These are phyloP conservation scores for Acipenser oxyrinchus DNA, from an alignment of 2,797 vertebrate species.

Conservation along the genomic window DNA sequence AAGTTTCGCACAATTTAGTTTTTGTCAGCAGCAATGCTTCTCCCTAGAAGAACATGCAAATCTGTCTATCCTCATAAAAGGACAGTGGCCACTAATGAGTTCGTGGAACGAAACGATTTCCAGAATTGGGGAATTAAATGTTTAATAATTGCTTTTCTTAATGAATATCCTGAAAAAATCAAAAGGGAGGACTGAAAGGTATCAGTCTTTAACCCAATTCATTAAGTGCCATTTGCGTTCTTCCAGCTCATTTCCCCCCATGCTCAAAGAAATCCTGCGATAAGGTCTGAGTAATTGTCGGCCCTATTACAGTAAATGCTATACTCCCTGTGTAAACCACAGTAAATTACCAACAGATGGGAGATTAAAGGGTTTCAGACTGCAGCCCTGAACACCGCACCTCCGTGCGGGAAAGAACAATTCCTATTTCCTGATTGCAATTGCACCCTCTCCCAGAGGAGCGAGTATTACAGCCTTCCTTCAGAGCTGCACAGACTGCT, in stretches of 20 bases:
- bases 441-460: slow-evolving; percentile 29
- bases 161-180: too few species aligned
- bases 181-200: slow-evolving; percentile 16
- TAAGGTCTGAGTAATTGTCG: slow-evolving; percentile 65
- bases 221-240: slow-evolving; percentile 35
- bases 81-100: too few species aligned
- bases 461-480: too few species aligned
- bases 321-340: slow-evolving; percentile 64
- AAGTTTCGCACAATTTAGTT: too few species aligned
- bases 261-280: slow-evolving; percentile 50
- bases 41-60: too few species aligned
- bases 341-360: slow-evolving; percentile 73
- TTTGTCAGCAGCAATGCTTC: too few species aligned
- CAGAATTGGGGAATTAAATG: too few species aligned
- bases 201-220: slow-evolving; percentile 24
- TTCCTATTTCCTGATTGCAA: slow-evolving; percentile 73
- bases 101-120: too few species aligned
- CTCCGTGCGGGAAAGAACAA: slow-evolving; percentile 57
- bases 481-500: too few species aligned
- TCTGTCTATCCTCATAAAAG: too few species aligned
- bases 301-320: slow-evolving; percentile 73
- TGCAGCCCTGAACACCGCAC: slow-evolving; percentile 51
- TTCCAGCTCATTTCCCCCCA: slow-evolving; percentile 44
- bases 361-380: slow-evolving; percentile 64
- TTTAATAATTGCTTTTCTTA: too few species aligned